Conservation (phyloP, 2,113 vertebrate genomes). For the Ursus arctos region DNA sequence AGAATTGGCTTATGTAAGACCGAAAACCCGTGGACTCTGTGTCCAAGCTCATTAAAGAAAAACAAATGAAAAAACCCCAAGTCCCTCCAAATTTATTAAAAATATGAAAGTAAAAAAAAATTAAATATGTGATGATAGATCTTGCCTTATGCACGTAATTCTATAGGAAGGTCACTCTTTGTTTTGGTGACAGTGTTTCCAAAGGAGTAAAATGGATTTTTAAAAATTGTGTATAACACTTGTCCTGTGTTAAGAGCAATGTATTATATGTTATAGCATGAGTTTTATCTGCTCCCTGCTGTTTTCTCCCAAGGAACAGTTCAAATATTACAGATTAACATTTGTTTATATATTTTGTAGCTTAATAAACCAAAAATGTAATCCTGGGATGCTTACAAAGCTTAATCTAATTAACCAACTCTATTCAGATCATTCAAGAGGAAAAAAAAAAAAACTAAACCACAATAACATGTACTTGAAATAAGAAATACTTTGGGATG, state of each 20-base stretch:
- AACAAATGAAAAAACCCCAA: neutral
- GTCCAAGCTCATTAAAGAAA: neutral
- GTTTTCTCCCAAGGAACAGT: neutral
- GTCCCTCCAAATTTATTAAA: neutral
- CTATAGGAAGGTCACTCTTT: neutral
- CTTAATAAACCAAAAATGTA: neutral
- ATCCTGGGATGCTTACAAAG: neutral
- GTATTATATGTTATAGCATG: neutral
- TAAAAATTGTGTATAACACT: neutral
- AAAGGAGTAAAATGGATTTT: neutral
- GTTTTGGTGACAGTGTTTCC: neutral
- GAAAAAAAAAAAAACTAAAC: neutral
- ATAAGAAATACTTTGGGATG: neutral
- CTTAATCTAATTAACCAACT: neutral
- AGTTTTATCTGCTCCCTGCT: neutral
- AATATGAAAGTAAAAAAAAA: neutral
- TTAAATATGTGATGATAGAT: neutral
- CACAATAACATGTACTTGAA: neutral
- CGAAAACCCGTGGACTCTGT: neutral
- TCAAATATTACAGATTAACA: neutral
- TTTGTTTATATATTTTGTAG: neutral
- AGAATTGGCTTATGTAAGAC: neutral
- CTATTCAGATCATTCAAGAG: neutral
- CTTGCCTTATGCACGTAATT: neutral
- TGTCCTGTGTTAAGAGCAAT: neutral